phyloP scores from a whole-genome alignment of 1,140 invertebrate species.

The Metaphire vulgaris region DNA sequence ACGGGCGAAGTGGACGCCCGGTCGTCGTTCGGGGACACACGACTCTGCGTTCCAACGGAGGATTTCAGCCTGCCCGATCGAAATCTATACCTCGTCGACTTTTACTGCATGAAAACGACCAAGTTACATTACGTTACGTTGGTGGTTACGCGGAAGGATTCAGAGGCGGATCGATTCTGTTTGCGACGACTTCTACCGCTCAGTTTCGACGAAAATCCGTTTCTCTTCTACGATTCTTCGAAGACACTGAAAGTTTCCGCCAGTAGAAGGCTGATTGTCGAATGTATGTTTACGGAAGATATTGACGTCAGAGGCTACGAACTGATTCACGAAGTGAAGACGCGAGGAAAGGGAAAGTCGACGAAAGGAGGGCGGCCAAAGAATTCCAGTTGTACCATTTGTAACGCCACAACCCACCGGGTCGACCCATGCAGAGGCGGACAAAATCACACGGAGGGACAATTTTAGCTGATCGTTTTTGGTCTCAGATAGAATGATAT shows the following conservation, averaged over 20 bases:
- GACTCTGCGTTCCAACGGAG: not conserved
- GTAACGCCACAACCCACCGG: no score
- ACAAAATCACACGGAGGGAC: no score
- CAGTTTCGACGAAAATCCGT: constrained; percentile 32
- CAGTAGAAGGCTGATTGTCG: constrained; percentile 25
- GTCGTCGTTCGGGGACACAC: not conserved
- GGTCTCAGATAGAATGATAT: no score
- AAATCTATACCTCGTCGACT: constrained; percentile 39
- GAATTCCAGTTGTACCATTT: not conserved
- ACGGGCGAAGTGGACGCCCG: not conserved
- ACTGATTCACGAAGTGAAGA: not conserved
- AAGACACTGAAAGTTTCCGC: not conserved
- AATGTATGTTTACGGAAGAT: constrained; percentile 35
- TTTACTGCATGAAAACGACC: constrained; percentile 32
- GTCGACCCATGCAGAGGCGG: no score
- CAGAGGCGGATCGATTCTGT: constrained; percentile 38
- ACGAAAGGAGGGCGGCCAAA: constrained; percentile 3
- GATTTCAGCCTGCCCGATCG: not conserved
- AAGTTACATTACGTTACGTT: constrained; percentile 35
- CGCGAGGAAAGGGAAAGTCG: constrained; percentile 3
- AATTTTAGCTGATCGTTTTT: no score
- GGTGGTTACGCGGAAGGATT: constrained; percentile 31
- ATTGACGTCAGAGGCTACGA: constrained; percentile 18
- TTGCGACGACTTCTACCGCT: constrained; percentile 30
- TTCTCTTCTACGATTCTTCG: constrained; percentile 15